Percentiles rank a stretch among this genome's conserved stretches.
phyloP scores from a whole-genome alignment of 2,888 invertebrate genomes.

The Acleris emargana region DNA sequence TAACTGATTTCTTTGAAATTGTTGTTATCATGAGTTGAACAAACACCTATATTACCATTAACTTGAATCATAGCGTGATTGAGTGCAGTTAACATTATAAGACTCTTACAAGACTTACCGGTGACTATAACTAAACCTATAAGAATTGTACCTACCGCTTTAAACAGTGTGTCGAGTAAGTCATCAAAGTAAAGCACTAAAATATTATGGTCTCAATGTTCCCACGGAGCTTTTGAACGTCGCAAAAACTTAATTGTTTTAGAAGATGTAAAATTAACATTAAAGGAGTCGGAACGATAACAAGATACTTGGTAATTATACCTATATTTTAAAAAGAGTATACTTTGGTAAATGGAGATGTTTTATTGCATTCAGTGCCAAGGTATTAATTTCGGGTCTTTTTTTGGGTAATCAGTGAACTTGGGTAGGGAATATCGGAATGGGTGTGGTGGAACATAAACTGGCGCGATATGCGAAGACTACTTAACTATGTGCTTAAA shows the following conservation, averaged over 20 bases:
- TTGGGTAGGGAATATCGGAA: no score
- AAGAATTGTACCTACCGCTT: not conserved
- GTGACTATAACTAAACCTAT: not conserved
- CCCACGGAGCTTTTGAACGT: conserved; percentile 29
- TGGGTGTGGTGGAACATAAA: conserved; percentile 7
- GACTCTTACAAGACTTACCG: not conserved
- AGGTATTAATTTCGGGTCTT: no score
- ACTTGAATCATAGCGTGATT: no score
- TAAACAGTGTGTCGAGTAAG: not conserved
- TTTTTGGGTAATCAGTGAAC: conserved; percentile 3
- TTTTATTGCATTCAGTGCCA: conserved; percentile 4
- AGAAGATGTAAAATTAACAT: conserved; percentile 27
- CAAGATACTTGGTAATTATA: conserved; percentile 25
- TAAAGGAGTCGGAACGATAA: conserved; percentile 26
- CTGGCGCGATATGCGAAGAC: conserved; percentile 11
- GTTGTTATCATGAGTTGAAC: no score
- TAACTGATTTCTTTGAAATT: no score
- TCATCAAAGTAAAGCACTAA: conserved; percentile 1
- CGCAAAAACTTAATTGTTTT: conserved; percentile 28
- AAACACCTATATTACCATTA: no score
- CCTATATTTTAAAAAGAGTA: conserved; percentile 18
- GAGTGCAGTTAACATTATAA: no score
- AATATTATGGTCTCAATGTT: conserved; percentile 13
- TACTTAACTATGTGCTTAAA: no score
- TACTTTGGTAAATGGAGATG: conserved; percentile 22